Base-by-base conservation (phyloP, 2,113 vertebrate species). In the Muntiacus reevesi region DNA sequence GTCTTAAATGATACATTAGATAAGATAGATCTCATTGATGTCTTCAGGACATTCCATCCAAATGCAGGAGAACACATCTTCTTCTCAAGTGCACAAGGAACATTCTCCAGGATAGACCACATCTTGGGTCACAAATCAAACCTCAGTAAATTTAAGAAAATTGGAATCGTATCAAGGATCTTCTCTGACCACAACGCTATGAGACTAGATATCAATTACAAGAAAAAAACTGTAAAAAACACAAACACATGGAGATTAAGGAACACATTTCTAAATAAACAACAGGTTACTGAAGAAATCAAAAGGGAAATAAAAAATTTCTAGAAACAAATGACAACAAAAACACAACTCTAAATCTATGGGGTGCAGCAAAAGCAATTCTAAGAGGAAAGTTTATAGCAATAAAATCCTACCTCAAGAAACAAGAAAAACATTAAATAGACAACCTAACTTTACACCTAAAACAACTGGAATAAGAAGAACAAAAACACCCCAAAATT, bases 161-260 rank as follows among this genome's bases (percentile, higher is more conserved):
- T 5, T 67, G 33, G 19, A 67, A 19, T 67, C 4, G 1, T 67
- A n/a, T 67, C 16, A 67, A n/a, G 33, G 33, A n/a, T n/a, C 62
- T 67, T 67, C 62, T 67, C 62, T 0, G 0, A 67, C 62, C 62
- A 67, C 16, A 67, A 19, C 0, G 4, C 33, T 19, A 67, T 67
- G 33, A n/a, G 33, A n/a, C 4, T n/a, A 67, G 33, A 67, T 67
- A 67, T n/a, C 16, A 67, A 36, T 67, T 67, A 67, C 64, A 67
- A 36, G 16, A 67, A 67, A 67, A 67, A 67, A 67, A n/a, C 25
- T n/a, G 3, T 10, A 67, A 67, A 64, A 64, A 67, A 36, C 64
- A 67, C 33, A 67, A 67, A 36, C 8, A 36, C 33, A 67, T 67
- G 33, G 64, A 67, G 4, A 67, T 36, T 67, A 67, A 67, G 36